These are phyloP conservation scores for Patella pellucida DNA, from an alignment of 2,888 invertebrate genomes.

Conservation along the genomic window DNA sequence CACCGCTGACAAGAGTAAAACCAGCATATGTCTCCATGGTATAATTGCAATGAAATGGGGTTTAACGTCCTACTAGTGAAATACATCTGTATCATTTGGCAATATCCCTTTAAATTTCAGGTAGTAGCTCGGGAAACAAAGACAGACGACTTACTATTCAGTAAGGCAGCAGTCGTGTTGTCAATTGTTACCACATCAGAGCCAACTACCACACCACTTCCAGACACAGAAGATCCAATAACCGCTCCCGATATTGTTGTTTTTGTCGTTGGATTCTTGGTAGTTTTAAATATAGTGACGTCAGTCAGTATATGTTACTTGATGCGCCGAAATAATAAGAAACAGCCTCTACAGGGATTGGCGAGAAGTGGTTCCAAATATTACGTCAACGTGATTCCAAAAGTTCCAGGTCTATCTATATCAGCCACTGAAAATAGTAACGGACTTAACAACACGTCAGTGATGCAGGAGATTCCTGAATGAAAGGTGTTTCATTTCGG, in stretches of 20 bases:
- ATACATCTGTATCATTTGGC: too few relatives aligned
- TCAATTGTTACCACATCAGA: constrained; percentile 18
- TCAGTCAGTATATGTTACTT: constrained; percentile 25
- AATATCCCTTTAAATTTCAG: constrained; percentile 64
- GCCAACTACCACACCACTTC: constrained; percentile 26
- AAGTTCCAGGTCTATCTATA: neutral
- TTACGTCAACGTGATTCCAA: constrained; percentile 25
- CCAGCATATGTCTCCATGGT: too few relatives aligned
- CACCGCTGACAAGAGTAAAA: too few relatives aligned
- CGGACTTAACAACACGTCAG: neutral
- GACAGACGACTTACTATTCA: constrained; percentile 46
- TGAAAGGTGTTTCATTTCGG: neutral
- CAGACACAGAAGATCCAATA: constrained; percentile 10
- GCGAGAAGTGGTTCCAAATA: constrained; percentile 30
- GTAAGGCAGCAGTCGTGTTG: constrained; percentile 46
- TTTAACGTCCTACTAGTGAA: too few relatives aligned
- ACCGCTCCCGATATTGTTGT: constrained; percentile 33
- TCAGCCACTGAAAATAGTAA: neutral
- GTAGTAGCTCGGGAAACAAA: constrained; percentile 57
- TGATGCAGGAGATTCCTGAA: constrained; percentile 7
- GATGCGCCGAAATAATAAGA: constrained; percentile 13
- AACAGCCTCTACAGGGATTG: constrained; percentile 15
- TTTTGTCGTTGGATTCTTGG: constrained; percentile 34
- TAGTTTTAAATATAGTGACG: constrained; percentile 30
- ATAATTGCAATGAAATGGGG: too few relatives aligned